Evolutionary conservation across 92 coral and sea anemone genomes (phyloP).

Genomic region (Scolanthus callimorphus): DNA sequence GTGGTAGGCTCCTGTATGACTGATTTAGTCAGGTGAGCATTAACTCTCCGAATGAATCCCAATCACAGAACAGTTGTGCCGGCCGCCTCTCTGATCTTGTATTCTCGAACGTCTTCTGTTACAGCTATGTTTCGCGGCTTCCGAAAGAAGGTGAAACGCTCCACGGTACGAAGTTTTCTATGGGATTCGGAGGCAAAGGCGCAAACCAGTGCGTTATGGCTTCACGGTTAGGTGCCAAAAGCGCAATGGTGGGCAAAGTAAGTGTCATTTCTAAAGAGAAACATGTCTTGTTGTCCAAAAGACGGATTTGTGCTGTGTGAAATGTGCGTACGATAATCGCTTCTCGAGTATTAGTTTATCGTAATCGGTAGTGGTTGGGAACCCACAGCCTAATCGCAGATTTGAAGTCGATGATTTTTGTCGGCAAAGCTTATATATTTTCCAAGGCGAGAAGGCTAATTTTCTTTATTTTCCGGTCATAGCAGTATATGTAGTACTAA

Average conservation of each 20-base stretch:
- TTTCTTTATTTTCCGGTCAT: conserved; percentile 8
- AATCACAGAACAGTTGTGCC: background rate
- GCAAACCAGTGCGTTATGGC: conserved; percentile 99
- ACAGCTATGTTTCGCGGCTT: conserved; percentile 94
- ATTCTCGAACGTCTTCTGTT: conserved; percentile 2
- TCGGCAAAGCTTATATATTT: background rate
- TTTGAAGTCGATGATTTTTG: background rate
- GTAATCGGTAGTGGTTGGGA: conserved; percentile 10
- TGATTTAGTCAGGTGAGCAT: conserved; percentile 88
- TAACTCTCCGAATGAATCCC: background rate
- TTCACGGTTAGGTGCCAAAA: conserved; percentile 94
- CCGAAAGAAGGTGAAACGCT: conserved; percentile 99
- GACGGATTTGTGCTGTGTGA: too few species aligned
- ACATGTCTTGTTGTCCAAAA: too few species aligned
- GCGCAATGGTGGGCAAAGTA: conserved; percentile 99
- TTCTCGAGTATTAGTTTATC: conserved; percentile 7
- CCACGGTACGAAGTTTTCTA: conserved; percentile 89
- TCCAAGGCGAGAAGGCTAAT: conserved; percentile 18
- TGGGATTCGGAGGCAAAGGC: conserved; percentile 99
- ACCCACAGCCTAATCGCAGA: conserved; percentile 3
- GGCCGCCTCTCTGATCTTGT: background rate
- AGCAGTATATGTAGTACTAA: too few species aligned
- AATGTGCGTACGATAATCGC: too few species aligned
- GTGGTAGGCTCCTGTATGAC: conserved; percentile 99
- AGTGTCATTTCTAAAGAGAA: conserved; percentile 8